These are phyloP conservation scores for Rhineura floridana DNA, from an alignment of 2,113 vertebrate genomes.

Conservation along the genomic window DNA sequence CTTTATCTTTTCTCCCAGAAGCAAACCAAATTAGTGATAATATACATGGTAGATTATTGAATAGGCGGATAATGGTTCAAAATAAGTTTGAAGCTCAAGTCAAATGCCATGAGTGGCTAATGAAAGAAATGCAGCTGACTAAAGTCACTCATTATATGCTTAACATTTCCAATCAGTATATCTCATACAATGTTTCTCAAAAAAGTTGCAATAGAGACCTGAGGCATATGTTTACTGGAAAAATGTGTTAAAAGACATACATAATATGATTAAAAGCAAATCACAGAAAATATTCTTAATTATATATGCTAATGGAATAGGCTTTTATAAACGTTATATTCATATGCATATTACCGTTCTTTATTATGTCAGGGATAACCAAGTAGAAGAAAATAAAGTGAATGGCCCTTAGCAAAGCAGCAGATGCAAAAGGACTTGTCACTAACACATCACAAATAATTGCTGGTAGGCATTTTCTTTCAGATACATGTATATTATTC, in stretches of 20 bases:
- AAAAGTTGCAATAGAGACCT: not conserved
- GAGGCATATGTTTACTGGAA: not conserved
- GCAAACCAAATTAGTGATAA: not conserved
- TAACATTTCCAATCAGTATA: not conserved
- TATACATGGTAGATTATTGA: not conserved
- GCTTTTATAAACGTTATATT: not conserved
- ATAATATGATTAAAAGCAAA: not conserved
- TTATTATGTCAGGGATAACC: not conserved
- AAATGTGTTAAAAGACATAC: not conserved
- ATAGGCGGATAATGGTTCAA: not conserved
- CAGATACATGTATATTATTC: slow-evolving; percentile 12
- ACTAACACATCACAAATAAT: slow-evolving; percentile 33
- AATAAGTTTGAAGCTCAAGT: not conserved
- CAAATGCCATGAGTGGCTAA: not conserved
- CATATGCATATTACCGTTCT: not conserved
- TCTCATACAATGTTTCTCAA: not conserved
- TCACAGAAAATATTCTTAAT: not conserved
- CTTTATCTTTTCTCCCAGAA: not conserved
- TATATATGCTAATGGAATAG: not conserved
- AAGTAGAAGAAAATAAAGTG: slow-evolving; percentile 16
- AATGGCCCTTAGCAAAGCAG: slow-evolving; percentile 14
- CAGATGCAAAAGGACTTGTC: slow-evolving; percentile 10
- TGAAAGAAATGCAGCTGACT: not conserved
- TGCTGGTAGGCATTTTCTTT: slow-evolving; percentile 43
- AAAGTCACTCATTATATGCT: not conserved